Evolutionary conservation across 30 jellyfish, hydroid and myxozoan genomes (phyloP), one percentile per base, ranked within the genome.

Genomic region (Rhopilema esculentum): DNA sequence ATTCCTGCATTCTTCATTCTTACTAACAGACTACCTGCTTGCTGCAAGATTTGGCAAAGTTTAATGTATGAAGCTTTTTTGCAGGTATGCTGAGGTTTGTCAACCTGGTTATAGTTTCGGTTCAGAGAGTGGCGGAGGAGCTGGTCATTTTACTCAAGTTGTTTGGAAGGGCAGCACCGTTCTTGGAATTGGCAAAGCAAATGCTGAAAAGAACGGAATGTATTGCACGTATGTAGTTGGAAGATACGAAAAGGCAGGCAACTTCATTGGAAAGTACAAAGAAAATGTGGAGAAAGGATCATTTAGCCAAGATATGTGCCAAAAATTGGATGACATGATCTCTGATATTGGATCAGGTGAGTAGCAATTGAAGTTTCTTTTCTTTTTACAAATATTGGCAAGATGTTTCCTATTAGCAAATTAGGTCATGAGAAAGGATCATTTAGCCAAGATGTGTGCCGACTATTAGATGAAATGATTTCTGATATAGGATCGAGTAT

Each of bases 1-100:
- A n/a, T n/a, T n/a, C n/a, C n/a, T n/a, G n/a, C n/a, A n/a, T n/a
- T n/a, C n/a, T n/a, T n/a, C n/a, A n/a, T n/a, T n/a, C n/a, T n/a
- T n/a, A n/a, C n/a, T n/a, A n/a, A n/a, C n/a, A n/a, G n/a, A n/a
- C n/a, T n/a, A n/a, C n/a, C n/a, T n/a, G n/a, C n/a, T n/a, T n/a
- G n/a, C n/a, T n/a, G n/a, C n/a, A n/a, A n/a, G n/a, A n/a, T n/a
- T n/a, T n/a, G n/a, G n/a, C n/a, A n/a, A n/a, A n/a, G n/a, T n/a
- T n/a, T n/a, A n/a, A n/a, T n/a, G n/a, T n/a, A n/a, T n/a, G n/a
- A n/a, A n/a, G n/a, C 26, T 64, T 69, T 89, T 72, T 22, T 30
- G 27, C 62, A 92, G 98, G 98, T 92, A 92, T 78, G 84, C 66
- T 1, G 98, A 92, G 81, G 97, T 92, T n/a, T 92, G 98, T 74